phyloP scores from a whole-genome alignment of 1,140 invertebrate genomes.

The Bursaphelenchus mucronatus region DNA sequence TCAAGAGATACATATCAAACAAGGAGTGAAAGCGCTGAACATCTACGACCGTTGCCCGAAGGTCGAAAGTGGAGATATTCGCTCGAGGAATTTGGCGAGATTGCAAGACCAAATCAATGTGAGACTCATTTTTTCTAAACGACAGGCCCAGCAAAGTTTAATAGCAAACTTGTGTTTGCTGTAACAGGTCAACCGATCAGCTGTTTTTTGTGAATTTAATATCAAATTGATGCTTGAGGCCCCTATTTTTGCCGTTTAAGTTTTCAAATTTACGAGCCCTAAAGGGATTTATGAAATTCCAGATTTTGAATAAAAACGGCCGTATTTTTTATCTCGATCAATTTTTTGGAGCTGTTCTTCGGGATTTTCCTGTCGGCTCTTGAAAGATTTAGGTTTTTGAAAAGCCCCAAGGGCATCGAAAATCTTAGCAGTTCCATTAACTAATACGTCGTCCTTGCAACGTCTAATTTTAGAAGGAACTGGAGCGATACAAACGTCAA shows the following conservation, averaged over 20 bases:
- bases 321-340: too few relatives aligned
- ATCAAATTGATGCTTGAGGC: too few relatives aligned
- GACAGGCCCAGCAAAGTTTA: too few relatives aligned
- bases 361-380: too few relatives aligned
- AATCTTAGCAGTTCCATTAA: neutral
- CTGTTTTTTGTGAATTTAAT: constrained; percentile 1
- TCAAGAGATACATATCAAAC: constrained; percentile 57
- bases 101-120: constrained; percentile 60
- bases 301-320: too few relatives aligned
- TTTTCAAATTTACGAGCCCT: neutral
- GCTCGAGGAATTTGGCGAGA: constrained; percentile 46
- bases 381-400: too few relatives aligned
- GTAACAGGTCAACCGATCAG: too few relatives aligned
- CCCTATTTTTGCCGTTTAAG: neutral
- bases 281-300: too few relatives aligned
- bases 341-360: too few relatives aligned
- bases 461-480: constrained; percentile 51
- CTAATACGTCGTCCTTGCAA: constrained; percentile 8
- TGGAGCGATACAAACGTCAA: constrained; percentile 55
- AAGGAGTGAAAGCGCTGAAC: constrained; percentile 58
- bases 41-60: constrained; percentile 58
- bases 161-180: too few relatives aligned
- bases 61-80: constrained; percentile 48
- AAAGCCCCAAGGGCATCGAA: neutral
- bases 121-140: constrained; percentile 18